A percentile compares a stretch with the other conserved stretches of the same genome.
Evolutionary conservation across 1,140 invertebrate species (phyloP).

Genomic region (Nebria ingens): DNA sequence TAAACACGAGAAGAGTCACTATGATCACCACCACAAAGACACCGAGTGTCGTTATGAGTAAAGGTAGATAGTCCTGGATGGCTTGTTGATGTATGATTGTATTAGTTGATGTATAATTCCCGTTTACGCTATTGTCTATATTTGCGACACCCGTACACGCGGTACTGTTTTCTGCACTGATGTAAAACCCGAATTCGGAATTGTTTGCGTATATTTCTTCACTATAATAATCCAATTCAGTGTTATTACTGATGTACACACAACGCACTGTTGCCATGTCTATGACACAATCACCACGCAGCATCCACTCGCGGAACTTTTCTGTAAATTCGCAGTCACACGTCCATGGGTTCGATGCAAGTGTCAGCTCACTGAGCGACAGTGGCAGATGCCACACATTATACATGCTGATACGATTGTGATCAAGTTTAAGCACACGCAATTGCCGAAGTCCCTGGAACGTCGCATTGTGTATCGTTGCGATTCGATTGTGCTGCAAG

Average conservation of each 20-base stretch:
- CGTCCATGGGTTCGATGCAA: constrained; percentile 76
- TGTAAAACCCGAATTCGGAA: constrained; percentile 44
- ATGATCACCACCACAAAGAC: constrained; percentile 60
- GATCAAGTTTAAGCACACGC: constrained; percentile 59
- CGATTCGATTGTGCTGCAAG: constrained; percentile 57
- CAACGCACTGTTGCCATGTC: constrained; percentile 52
- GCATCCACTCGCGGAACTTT: constrained; percentile 67
- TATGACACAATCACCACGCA: constrained; percentile 48
- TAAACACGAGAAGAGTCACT: constrained; percentile 59
- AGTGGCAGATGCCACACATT: constrained; percentile 65
- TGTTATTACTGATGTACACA: constrained; percentile 45
- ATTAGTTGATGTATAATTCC: constrained; percentile 54
- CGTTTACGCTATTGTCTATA: constrained; percentile 56
- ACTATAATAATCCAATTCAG: constrained; percentile 44
- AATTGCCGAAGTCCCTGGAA: constrained; percentile 62
- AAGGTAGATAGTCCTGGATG: constrained; percentile 67
- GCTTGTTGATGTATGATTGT: constrained; percentile 60
- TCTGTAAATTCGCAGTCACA: constrained; percentile 78
- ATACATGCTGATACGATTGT: constrained; percentile 63
- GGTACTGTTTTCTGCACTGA: constrained; percentile 41
- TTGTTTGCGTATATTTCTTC: constrained; percentile 43
- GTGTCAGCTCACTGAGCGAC: constrained; percentile 52
- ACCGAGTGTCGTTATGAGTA: constrained; percentile 61
- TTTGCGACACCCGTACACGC: constrained; percentile 49
- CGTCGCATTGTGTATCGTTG: constrained; percentile 62